A percentile compares a stretch with the other conserved stretches of the same genome.
Evolutionary conservation across 2,113 vertebrate species (phyloP).

Genomic region (Anarhynchus alexandrinus): DNA sequence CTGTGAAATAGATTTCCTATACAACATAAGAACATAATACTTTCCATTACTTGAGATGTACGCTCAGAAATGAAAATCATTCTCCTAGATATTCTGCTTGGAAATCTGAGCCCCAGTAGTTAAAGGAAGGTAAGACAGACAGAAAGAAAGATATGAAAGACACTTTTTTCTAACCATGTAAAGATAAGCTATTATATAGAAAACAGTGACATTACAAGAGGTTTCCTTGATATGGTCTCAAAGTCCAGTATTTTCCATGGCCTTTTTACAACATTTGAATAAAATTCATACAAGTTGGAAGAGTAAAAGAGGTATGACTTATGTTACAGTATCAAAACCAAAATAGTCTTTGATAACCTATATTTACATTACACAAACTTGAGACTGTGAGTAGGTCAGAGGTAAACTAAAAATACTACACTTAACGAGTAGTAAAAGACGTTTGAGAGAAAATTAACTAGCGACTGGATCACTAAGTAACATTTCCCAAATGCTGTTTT

Average conservation of each 20-base stretch:
- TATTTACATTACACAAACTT: not conserved
- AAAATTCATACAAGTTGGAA: not conserved
- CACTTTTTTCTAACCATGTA: not conserved
- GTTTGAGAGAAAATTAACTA: not conserved
- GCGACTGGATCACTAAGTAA: not conserved
- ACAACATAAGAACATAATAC: not conserved
- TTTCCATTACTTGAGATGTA: not conserved
- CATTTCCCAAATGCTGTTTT: not conserved
- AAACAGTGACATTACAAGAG: not conserved
- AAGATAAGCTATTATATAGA: not conserved
- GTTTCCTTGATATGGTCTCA: not conserved
- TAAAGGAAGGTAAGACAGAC: not conserved
- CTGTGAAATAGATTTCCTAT: conserved; percentile 18
- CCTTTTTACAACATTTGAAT: not conserved
- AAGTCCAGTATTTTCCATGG: not conserved
- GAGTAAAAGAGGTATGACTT: not conserved
- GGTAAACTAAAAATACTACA: not conserved
- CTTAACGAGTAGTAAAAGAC: not conserved
- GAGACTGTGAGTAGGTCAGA: not conserved
- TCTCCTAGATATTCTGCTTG: not conserved
- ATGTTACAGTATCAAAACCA: not conserved
- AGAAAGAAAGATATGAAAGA: not conserved
- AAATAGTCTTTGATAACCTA: not conserved
- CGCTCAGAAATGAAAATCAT: not conserved
- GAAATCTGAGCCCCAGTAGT: not conserved